Base-by-base conservation (phyloP, 2,888 invertebrate species). In the Drosophila ustulata region DNA sequence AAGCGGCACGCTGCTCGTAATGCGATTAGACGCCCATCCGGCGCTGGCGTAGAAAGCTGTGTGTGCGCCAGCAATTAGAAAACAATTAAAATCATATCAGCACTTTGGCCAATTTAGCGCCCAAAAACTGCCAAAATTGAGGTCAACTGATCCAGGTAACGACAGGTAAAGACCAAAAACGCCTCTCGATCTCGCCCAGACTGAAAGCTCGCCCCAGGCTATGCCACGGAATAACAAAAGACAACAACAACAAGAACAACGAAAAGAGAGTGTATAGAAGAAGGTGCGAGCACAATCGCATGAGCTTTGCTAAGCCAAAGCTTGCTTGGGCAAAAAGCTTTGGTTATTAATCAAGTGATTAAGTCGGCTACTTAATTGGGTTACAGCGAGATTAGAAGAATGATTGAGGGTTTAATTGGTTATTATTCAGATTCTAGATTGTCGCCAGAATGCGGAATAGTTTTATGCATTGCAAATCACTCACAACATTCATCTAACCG, bases 51-150 rank as follows among this genome's bases (percentile, higher is more conserved):
- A 66, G 76, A 79, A 75, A 80, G 66, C 64, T 51, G 64, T 56
- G 34, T 11, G 34, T 34, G 34, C 55, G 56, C 18, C 18, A 47
- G 71, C 69, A 83, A 88, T 89, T 87, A 89, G 83, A 66, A 83
- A 83, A 80, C 87, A 80, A 86, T 83, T 86, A 83, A 88, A 82
- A 49, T 52, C 37, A 79, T 78, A 85, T 85, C 77, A 77, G 68
- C 64, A 25, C 34, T 37, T 43, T 25, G 8, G 46, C 53, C 63
- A 75, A 62, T 62, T 69, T 56, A 28, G 41, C 37, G 45, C 32
- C 26, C 34, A 11, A 34, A 28, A 28, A 39, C 39, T 13, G 51
- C n/a, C 26, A 0, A 18, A 46, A 80, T 71, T 65, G 64, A 43
- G 82, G 86, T 79, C 88, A 88, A 59, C 30, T 7, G 18, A 18